Evolutionary conservation across 2,113 vertebrate species (phyloP).

Genomic region (Tautogolabrus adspersus): DNA sequence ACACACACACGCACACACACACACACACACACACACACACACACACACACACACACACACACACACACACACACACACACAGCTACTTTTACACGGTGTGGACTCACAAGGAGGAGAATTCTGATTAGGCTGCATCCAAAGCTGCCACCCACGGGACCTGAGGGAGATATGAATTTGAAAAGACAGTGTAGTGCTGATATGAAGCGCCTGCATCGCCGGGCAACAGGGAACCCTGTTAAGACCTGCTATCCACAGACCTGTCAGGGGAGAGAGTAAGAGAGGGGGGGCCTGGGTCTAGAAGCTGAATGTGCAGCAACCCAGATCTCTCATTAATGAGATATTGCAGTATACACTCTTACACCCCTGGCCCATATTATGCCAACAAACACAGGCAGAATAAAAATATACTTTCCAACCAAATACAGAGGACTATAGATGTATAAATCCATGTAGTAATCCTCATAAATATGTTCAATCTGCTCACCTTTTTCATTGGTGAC

Average conservation of each 20-base stretch:
- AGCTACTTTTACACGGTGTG: slow-evolving; percentile 22
- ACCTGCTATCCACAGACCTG: slow-evolving; percentile 60
- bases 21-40: slow-evolving; percentile 24
- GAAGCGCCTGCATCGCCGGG: slow-evolving; percentile 58
- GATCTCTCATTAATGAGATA: slow-evolving; percentile 59
- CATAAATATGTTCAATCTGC: too few relatives aligned
- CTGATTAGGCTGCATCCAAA: slow-evolving; percentile 74
- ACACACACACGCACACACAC: slow-evolving; percentile 12
- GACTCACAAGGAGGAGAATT: slow-evolving; percentile 59
- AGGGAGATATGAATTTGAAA: slow-evolving; percentile 74
- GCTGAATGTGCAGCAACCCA: slow-evolving; percentile 48
- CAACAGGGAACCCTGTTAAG: slow-evolving; percentile 63
- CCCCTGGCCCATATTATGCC: slow-evolving; percentile 13
- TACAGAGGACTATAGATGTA: background rate
- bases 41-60: slow-evolving; percentile 4
- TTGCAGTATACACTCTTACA: slow-evolving; percentile 15
- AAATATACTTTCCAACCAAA: background rate
- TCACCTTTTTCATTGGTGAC: too few relatives aligned
- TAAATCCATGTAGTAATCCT: background rate
- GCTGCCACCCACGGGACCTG: slow-evolving; percentile 69
- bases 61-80: slow-evolving; percentile 6
- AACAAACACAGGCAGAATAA: slow-evolving; percentile 13
- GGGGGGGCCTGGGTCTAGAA: slow-evolving; percentile 11
- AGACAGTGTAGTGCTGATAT: slow-evolving; percentile 63
- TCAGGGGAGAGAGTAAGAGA: slow-evolving; percentile 28